These are phyloP conservation scores for Agrotis ipsilon DNA, from an alignment of 2,888 invertebrate genomes.

Conservation along the genomic window DNA sequence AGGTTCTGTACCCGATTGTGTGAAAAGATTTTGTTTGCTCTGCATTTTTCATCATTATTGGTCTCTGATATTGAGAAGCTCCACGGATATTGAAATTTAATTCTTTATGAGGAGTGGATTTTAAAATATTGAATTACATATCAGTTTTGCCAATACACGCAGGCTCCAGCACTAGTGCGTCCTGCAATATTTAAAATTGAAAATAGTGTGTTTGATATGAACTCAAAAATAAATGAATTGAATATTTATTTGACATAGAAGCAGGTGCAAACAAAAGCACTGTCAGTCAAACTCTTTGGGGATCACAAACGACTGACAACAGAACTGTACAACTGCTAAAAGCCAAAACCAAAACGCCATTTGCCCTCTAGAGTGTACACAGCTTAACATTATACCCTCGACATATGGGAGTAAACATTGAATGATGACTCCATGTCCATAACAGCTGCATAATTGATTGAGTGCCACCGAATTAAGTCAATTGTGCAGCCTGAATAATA, in stretches of 20 bases:
- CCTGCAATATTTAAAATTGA: no score
- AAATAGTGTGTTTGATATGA: no score
- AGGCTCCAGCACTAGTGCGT: no score
- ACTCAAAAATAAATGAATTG: no score
- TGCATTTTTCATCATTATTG: neutral
- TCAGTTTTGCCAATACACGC: neutral
- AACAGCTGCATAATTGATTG: slow-evolving; percentile 62
- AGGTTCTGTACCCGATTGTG: slow-evolving; percentile 31
- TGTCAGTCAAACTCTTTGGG: no score
- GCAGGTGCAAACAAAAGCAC: no score
- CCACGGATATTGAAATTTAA: neutral
- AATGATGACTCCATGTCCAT: slow-evolving; percentile 50
- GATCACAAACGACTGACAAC: neutral
- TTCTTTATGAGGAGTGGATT: no score
- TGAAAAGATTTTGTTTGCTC: slow-evolving; percentile 26
- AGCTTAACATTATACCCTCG: slow-evolving; percentile 31
- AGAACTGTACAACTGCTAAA: neutral
- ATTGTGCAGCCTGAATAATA: slow-evolving; percentile 56
- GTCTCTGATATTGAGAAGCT: no score
- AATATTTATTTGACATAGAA: no score
- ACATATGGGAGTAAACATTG: slow-evolving; percentile 44
- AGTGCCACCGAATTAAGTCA: slow-evolving; percentile 56
- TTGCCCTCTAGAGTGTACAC: neutral
- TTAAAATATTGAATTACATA: neutral
- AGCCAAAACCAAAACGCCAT: neutral